Conservation (phyloP, 2,113 vertebrate genomes). For the Ctenomys sociabilis region DNA sequence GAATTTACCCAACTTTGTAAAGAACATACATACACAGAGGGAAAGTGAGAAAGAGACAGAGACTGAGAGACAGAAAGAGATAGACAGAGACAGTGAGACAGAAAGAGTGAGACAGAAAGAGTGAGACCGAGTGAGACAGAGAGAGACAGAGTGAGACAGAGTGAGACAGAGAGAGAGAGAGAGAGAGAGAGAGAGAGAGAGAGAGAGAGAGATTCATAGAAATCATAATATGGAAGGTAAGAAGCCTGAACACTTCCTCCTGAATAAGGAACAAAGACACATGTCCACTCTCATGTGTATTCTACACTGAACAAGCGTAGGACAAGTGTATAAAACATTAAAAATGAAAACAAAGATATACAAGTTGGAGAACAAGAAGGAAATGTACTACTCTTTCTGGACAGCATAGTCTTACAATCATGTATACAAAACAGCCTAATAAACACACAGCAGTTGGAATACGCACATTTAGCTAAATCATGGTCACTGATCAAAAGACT, state of each 20-base stretch:
- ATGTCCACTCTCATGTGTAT: background rate
- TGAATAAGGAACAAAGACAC: background rate
- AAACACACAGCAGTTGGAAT: background rate
- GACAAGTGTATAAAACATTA: background rate
- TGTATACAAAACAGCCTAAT: background rate
- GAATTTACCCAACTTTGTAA: background rate
- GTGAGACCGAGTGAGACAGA: too few relatives aligned
- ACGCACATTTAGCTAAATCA: background rate
- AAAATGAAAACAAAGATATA: background rate
- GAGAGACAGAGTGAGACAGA: too few relatives aligned
- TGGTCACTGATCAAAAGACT: background rate
- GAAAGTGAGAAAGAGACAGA: too few relatives aligned
- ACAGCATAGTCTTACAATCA: background rate
- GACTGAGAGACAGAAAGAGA: too few relatives aligned
- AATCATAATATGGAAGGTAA: background rate
- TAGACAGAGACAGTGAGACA: too few relatives aligned
- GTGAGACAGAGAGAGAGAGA: too few relatives aligned
- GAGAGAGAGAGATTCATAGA: too few relatives aligned
- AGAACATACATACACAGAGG: background rate
- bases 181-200: too few relatives aligned
- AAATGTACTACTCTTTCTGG: background rate
- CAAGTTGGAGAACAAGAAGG: background rate
- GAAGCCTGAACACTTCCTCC: background rate
- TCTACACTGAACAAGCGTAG: background rate
- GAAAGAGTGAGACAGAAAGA: too few relatives aligned